These are phyloP conservation scores for Anneissia japonica DNA, from an alignment of 35 echinoderm and acorn worm species.

Conservation along the genomic window DNA sequence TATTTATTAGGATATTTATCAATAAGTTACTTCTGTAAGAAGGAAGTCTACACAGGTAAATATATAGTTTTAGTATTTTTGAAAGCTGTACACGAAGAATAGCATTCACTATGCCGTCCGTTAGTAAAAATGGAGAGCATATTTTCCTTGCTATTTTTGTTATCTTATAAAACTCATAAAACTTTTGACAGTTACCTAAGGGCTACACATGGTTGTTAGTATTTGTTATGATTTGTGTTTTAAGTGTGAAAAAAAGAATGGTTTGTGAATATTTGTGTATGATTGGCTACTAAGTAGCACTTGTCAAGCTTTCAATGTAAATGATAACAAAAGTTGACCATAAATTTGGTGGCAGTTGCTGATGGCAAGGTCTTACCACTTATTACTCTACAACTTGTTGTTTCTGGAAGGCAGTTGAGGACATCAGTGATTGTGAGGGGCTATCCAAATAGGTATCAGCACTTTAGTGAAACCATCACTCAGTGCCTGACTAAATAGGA, in stretches of 20 bases:
- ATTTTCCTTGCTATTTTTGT: too few relatives aligned
- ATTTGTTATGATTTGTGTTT: neutral
- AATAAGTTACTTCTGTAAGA: too few relatives aligned
- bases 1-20: too few relatives aligned
- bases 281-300: neutral
- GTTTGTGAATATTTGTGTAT: neutral
- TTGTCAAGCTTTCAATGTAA: neutral
- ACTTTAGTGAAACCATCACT: neutral
- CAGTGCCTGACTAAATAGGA: neutral
- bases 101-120: too few relatives aligned
- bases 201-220: too few relatives aligned
- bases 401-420: neutral
- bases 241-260: neutral
- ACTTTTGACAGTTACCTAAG: too few relatives aligned
- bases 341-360: neutral
- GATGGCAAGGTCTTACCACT: neutral
- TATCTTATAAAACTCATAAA: too few relatives aligned
- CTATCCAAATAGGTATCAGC: too few relatives aligned
- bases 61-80: too few relatives aligned
- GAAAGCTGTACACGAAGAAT: too few relatives aligned
- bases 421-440: neutral
- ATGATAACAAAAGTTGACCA: conserved; percentile 1
- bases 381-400: neutral
- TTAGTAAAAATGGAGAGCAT: too few relatives aligned
- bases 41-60: too few relatives aligned